Percentiles rank a stretch among this genome's conserved stretches.
Evolutionary conservation across 2,888 invertebrate species (phyloP).

Genomic region (Aplocera efformata): DNA sequence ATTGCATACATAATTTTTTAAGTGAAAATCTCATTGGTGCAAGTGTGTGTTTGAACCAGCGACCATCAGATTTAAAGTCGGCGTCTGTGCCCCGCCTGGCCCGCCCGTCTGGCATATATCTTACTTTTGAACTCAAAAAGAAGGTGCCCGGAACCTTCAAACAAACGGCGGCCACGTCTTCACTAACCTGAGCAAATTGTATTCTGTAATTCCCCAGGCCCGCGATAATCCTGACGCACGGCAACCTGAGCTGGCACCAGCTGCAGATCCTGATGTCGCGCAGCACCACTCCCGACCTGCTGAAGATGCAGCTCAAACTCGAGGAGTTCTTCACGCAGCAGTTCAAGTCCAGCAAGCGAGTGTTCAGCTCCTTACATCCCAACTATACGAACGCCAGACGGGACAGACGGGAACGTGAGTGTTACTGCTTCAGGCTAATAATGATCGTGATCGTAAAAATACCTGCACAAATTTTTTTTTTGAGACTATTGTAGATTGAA

Average conservation of each 20-base stretch:
- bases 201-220: slow-evolving; percentile 77
- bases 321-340: slow-evolving; percentile 99
- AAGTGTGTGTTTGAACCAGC: no score
- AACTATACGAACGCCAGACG: slow-evolving; percentile 48
- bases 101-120: no score
- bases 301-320: slow-evolving; percentile 97
- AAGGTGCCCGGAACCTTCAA: no score
- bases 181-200: not conserved
- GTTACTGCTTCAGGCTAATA: not conserved
- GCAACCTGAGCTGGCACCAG: slow-evolving; percentile 95
- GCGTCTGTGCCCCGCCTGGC: no score
- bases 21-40: no score
- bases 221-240: slow-evolving; percentile 94
- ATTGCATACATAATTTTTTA: no score
- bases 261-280: slow-evolving; percentile 98
- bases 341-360: slow-evolving; percentile 96
- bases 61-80: no score
- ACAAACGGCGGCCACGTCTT: no score
- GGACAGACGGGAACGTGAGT: slow-evolving; percentile 56
- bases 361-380: slow-evolving; percentile 85
- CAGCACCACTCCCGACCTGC: slow-evolving; percentile 96
- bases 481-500: no score
- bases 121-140: no score
- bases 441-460: not conserved
- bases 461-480: no score